Conservation (phyloP, 2,888 invertebrate genomes). For the Autographa gamma region DNA sequence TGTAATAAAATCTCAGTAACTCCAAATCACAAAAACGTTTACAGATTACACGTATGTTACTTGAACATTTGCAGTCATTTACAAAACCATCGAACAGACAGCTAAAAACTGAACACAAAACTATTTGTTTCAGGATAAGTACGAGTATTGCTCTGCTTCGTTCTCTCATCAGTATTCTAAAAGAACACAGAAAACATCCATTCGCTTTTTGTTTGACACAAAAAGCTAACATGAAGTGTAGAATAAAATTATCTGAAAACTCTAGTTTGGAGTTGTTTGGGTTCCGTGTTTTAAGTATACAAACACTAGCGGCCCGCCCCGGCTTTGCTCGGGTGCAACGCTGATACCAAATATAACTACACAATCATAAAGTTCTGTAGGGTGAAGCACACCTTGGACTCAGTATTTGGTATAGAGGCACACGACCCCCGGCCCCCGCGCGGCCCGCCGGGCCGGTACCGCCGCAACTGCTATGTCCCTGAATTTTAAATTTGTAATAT, state of each 20-base stretch:
- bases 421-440: too few relatives aligned
- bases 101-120: background rate
- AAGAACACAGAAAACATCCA: background rate
- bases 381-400: too few relatives aligned
- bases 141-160: background rate
- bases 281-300: background rate
- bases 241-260: slow-evolving; percentile 22
- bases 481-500: too few relatives aligned
- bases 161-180: slow-evolving; percentile 23
- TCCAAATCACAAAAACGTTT: background rate
- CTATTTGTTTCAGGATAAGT: background rate
- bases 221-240: slow-evolving; percentile 14
- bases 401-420: too few relatives aligned
- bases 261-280: background rate
- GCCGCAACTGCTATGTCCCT: too few relatives aligned
- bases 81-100: background rate
- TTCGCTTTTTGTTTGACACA: slow-evolving; percentile 6
- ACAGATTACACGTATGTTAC: background rate
- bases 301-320: too few relatives aligned
- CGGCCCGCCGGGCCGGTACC: too few relatives aligned
- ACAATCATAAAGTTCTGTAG: too few relatives aligned
- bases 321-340: too few relatives aligned
- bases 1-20: too few relatives aligned
- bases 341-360: too few relatives aligned
- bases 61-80: background rate